A percentile compares a stretch with the other conserved stretches of the same genome.
Conservation (phyloP, 2,113 vertebrate species). For the Symphodus melops region DNA sequence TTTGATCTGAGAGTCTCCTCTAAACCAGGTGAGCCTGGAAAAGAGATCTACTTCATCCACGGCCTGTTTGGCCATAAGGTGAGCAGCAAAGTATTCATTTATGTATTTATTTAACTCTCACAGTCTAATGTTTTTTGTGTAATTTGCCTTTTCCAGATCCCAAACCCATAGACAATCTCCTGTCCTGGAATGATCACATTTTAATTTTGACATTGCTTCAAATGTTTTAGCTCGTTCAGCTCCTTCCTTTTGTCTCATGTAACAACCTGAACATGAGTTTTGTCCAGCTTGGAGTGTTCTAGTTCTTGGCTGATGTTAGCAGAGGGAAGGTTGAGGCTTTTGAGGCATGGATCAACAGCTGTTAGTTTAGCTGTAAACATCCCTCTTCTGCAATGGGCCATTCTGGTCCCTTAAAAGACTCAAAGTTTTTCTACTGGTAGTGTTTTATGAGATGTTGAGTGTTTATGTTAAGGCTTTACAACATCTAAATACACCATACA, state of each 20-base stretch:
- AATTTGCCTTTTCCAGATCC: neutral
- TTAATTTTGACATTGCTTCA: neutral
- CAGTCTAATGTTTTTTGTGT: no score
- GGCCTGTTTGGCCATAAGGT: constrained; percentile 95
- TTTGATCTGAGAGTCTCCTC: constrained; percentile 98
- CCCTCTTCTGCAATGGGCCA: constrained; percentile 16
- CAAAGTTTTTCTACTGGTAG: neutral
- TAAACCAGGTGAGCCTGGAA: constrained; percentile 89
- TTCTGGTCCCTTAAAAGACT: neutral
- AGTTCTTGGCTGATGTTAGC: neutral
- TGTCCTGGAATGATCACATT: neutral
- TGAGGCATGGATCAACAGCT: constrained; percentile 36
- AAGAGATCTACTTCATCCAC: constrained; percentile 96
- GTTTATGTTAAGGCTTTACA: neutral
- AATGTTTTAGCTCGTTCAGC: neutral
- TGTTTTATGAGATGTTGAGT: neutral
- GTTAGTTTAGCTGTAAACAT: constrained; percentile 28
- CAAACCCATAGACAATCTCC: neutral
- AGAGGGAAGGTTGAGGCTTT: neutral
- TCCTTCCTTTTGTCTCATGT: neutral
- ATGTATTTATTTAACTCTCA: no score
- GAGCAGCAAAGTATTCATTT: neutral
- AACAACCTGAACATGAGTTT: neutral
- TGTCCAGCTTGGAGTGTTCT: neutral
- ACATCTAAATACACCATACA: no score